phyloP scores from a whole-genome alignment of 1,140 invertebrate genomes.

The Mya arenaria region DNA sequence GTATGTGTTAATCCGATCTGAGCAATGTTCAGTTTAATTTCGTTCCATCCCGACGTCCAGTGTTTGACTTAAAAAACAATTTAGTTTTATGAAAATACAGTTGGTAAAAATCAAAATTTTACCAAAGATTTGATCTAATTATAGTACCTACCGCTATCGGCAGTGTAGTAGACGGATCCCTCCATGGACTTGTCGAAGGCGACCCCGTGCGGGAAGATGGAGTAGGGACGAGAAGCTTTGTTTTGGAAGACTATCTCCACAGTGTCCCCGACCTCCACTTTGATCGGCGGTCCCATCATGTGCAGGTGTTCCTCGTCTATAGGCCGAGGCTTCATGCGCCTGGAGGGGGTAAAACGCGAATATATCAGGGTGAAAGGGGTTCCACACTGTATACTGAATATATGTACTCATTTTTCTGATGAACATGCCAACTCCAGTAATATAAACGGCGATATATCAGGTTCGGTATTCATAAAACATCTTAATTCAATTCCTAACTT shows the following conservation, averaged over 20 bases:
- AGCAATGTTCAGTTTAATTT: no score
- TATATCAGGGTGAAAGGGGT: no score
- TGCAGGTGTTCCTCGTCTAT: constrained; percentile 64
- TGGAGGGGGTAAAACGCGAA: not conserved
- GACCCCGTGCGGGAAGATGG: constrained; percentile 58
- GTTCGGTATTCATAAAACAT: no score
- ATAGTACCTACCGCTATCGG: constrained; percentile 14
- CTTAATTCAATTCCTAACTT: no score
- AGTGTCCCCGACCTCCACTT: constrained; percentile 71
- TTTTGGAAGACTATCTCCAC: constrained; percentile 69
- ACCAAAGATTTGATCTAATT: not conserved
- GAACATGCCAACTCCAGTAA: no score
- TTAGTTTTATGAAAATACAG: not conserved
- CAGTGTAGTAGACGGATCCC: constrained; percentile 60
- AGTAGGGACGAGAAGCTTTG: constrained; percentile 56
- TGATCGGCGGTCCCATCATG: constrained; percentile 69
- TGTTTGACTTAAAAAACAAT: no score
- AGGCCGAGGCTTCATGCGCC: constrained; percentile 39
- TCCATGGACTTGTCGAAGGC: constrained; percentile 57
- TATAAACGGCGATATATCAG: no score
- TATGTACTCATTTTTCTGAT: no score
- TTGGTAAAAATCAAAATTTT: not conserved
- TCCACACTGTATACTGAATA: no score
- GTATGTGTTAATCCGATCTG: no score
- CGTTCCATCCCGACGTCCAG: no score